Conservation (phyloP, 2,113 vertebrate species). For the Cnemophilus loriae region DNA sequence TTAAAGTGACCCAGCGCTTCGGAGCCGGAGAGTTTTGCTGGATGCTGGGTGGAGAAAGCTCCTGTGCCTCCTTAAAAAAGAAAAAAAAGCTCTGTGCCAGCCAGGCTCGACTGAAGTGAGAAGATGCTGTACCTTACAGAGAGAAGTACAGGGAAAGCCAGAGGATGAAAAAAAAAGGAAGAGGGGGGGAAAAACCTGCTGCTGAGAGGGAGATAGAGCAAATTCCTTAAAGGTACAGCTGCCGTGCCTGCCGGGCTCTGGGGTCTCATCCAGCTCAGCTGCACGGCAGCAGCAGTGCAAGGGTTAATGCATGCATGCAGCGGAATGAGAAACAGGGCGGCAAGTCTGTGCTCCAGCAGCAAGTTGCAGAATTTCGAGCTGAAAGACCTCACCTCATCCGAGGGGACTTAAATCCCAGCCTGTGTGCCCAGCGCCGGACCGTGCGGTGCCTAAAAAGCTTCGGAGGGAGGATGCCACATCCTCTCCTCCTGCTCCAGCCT, state of each 20-base stretch:
- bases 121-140: background rate
- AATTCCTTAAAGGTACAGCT: slow-evolving; percentile 5
- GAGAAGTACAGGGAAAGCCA: background rate
- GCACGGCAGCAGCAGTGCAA: background rate
- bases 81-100: background rate
- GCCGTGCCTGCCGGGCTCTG: background rate
- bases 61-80: slow-evolving; percentile 35
- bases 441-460: background rate
- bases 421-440: rapidly evolving
- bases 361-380: background rate
- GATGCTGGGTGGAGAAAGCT: background rate
- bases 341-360: background rate
- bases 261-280: background rate
- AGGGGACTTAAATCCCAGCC: background rate
- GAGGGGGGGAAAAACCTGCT: background rate
- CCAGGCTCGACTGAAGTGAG: background rate
- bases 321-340: background rate
- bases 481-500: background rate
- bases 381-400: background rate
- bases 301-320: background rate
- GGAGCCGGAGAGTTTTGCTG: background rate
- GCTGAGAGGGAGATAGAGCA: background rate
- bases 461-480: background rate
- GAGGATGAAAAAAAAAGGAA: background rate
- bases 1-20: slow-evolving; percentile 20